Evolutionary conservation across 2,113 vertebrate species (phyloP).

Genomic region (Rhea pennata): DNA sequence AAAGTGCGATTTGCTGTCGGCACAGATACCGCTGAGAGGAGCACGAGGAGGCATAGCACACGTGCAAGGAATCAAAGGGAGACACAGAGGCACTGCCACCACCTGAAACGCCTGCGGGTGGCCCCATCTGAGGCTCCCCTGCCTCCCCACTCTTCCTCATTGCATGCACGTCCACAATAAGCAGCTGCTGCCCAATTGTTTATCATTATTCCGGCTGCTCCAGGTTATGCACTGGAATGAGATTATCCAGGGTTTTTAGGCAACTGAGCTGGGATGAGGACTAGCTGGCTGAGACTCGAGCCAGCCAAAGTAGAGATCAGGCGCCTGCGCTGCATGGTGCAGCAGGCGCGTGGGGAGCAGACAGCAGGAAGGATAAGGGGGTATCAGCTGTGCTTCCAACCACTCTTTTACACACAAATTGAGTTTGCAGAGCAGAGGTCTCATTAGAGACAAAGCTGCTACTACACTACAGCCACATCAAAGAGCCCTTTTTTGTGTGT

Average conservation of each 20-base stretch:
- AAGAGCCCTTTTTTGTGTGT: constrained; percentile 30
- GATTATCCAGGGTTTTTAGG: neutral
- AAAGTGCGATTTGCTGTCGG: neutral
- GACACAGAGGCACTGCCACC: neutral
- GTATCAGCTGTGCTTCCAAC: neutral
- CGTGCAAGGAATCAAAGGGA: neutral
- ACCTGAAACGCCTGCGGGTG: neutral
- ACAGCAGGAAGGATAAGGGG: neutral
- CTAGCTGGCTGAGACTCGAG: neutral
- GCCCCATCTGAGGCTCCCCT: neutral
- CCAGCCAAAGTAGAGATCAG: neutral
- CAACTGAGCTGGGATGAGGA: neutral
- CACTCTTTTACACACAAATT: constrained; percentile 8
- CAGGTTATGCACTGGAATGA: constrained; percentile 10
- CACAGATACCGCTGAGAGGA: neutral
- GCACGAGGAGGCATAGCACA: neutral
- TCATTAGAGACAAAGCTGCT: constrained; percentile 41
- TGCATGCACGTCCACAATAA: neutral
- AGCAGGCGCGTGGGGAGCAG: neutral
- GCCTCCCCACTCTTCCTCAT: neutral
- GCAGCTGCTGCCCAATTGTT: neutral
- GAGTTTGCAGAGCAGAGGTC: neutral
- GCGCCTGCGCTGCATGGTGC: neutral
- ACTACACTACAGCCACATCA: constrained; percentile 54
- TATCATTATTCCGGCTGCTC: neutral